A percentile compares a stretch with the other conserved stretches of the same genome.
These are phyloP conservation scores for Plectropomus leopardus DNA, from an alignment of 2,113 vertebrate genomes.

Conservation along the genomic window DNA sequence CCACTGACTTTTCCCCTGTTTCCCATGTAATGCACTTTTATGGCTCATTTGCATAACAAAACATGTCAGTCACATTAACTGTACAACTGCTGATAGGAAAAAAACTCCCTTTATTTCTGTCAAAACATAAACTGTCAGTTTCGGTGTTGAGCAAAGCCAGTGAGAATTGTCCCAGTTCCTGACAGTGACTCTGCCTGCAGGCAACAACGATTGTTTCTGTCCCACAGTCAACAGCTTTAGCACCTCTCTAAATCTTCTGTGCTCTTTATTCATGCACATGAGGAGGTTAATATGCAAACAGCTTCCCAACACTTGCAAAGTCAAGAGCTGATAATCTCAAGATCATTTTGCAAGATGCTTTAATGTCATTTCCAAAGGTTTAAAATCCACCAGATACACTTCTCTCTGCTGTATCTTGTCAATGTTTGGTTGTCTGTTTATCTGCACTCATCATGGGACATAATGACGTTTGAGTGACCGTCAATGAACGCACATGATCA, in stretches of 20 bases:
- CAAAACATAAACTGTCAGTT: conserved; percentile 75
- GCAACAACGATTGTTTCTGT: conserved; percentile 70
- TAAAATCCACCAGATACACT: not conserved
- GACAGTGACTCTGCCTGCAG: conserved; percentile 66
- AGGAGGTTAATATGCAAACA: conserved; percentile 19
- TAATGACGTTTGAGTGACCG: conserved; percentile 37
- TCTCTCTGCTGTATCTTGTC: not conserved
- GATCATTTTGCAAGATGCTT: not conserved
- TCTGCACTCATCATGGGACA: conserved; percentile 32
- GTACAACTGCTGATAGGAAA: not conserved
- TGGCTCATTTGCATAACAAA: not conserved
- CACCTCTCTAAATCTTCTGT: conserved; percentile 2
- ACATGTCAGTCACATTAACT: conserved; percentile 22
- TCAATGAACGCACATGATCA: conserved; percentile 40
- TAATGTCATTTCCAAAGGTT: not conserved
- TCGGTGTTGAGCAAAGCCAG: conserved; percentile 56
- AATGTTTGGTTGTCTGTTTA: conserved; percentile 11
- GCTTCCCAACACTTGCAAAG: not conserved
- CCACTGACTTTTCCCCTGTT: fast-evolving
- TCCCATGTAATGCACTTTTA: not conserved
- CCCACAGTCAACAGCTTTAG: conserved; percentile 42
- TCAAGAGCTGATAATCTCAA: not conserved
- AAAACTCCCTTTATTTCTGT: conserved; percentile 27
- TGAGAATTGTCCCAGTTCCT: conserved; percentile 51
- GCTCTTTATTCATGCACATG: not conserved